Percentiles rank a stretch among this genome's conserved stretches.
Conservation (phyloP, 2,888 invertebrate species). For the Drosophila colorata region DNA sequence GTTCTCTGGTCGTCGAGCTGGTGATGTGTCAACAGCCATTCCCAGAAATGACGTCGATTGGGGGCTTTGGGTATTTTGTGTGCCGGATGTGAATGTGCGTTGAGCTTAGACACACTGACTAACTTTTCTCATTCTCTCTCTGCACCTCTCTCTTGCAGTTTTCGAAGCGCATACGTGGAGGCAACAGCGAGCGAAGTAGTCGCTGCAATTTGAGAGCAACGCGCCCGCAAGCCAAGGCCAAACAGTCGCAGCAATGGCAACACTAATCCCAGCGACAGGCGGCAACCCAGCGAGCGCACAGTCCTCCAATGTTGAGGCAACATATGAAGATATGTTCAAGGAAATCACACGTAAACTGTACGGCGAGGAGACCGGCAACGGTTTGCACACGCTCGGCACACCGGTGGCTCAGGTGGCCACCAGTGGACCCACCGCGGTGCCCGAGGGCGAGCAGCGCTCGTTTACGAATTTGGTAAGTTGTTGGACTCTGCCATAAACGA, state of each 20-base stretch:
- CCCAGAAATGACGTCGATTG: constrained; percentile 58
- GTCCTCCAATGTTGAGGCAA: constrained; percentile 85
- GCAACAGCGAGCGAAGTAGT: constrained; percentile 69
- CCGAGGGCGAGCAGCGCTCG: constrained; percentile 85
- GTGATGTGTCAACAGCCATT: constrained; percentile 67
- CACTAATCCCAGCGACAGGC: constrained; percentile 84
- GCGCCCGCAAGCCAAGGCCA: constrained; percentile 71
- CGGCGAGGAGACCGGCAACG: constrained; percentile 90
- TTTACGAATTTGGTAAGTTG: constrained; percentile 85
- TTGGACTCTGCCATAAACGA: no score
- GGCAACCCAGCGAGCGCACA: constrained; percentile 71
- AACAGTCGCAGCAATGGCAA: constrained; percentile 83
- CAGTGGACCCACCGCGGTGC: constrained; percentile 85
- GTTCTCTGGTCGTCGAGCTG: constrained; percentile 35
- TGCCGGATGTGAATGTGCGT: constrained; percentile 62
- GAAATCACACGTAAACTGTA: constrained; percentile 96
- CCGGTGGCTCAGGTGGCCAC: constrained; percentile 86
- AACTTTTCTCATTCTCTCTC: constrained; percentile 19
- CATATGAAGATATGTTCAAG: constrained; percentile 88
- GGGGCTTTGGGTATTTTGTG: constrained; percentile 52
- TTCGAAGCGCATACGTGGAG: constrained; percentile 74
- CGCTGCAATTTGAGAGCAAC: constrained; percentile 62
- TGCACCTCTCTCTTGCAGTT: constrained; percentile 59
- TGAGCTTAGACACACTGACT: constrained; percentile 52
- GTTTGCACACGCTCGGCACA: constrained; percentile 85